Conservation (phyloP, 2,888 invertebrate species). For the Synergus itoensis region DNA sequence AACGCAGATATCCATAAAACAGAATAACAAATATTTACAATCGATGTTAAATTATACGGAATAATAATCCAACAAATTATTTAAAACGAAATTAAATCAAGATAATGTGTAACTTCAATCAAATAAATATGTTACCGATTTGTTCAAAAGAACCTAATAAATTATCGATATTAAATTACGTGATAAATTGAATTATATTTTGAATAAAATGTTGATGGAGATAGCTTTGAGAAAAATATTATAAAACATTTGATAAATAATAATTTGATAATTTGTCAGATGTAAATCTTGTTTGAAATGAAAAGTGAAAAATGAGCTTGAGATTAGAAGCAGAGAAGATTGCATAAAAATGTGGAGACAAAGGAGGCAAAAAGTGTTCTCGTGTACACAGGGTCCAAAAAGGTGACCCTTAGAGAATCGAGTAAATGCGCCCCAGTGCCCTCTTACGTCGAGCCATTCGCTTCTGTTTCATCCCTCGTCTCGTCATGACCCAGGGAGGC, state of each 20-base stretch:
- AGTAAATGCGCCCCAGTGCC: constrained; percentile 42
- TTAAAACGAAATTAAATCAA: not conserved
- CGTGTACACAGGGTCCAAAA: constrained; percentile 28
- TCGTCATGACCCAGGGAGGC: constrained; percentile 38
- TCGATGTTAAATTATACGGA: not conserved
- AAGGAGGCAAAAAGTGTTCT: constrained; percentile 34
- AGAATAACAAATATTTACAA: not conserved
- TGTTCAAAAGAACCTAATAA: no score
- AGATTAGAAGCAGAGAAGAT: not conserved
- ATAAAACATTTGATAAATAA: no score
- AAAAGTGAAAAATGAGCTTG: constrained; percentile 10
- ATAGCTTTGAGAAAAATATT: no score
- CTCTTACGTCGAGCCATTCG: constrained; percentile 27
- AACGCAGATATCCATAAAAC: constrained; percentile 16
- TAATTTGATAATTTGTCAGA: not conserved
- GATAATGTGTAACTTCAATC: not conserved
- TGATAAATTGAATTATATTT: no score
- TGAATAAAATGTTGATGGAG: no score
- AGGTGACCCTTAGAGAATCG: constrained; percentile 38
- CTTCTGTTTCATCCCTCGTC: constrained; percentile 31
- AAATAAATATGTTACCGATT: no score
- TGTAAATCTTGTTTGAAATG: not conserved
- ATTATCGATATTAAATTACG: no score
- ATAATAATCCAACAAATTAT: not conserved
- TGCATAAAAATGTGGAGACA: constrained; percentile 27